Evolutionary conservation across 2,113 vertebrate species (phyloP), one percentile per base, ranked within the genome.

Genomic region (Gadus macrocephalus): DNA sequence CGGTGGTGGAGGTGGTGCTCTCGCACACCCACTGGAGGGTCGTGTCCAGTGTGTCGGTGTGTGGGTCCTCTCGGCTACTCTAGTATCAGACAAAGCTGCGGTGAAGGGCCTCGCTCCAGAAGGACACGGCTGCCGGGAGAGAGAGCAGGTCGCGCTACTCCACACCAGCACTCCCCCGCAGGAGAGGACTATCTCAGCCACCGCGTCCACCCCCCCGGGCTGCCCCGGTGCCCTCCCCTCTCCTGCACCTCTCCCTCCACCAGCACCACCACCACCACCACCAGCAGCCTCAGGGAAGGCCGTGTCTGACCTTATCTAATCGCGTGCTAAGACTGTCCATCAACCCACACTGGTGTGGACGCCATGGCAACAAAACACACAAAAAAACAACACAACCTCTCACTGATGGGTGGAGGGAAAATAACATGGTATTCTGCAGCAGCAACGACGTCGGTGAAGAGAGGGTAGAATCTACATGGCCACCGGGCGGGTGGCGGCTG

Each of bases 31-130:
- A 84, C 84, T 81, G 87, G 87, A 92, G 91, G 87, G 86, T 87
- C 86, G 87, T 82, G 87, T 90, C 86, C 88, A 81, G 86, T 76
- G 77, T 90, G 86, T 90, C 86, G 75, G 15, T 58, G 55, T 49
- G 86, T 91, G 88, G 86, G 83, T 81, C 90, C 91, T 91, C 86
- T 91, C 77, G 80, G 89, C 88, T 85, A 88, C 88, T 88, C 87
- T 88, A 80, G 81, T 82, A 82, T 80, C 82, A 88, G 88, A 91
- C 91, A 88, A 87, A 88, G 87, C 86, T 83, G 70, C 74, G 77
- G 86, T 89, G 87, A 89, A 88, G 89, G 89, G 86, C 81, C 82
- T 89, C 88, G 87, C 88, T 90, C 89, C 81, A 89, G 75, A 79
- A 89, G 88, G 88, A 90, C 87, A 88, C 86, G 82, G 86, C 86